phyloP scores from a whole-genome alignment of 2,888 invertebrate species.

The Willowsia nigromaculata region DNA sequence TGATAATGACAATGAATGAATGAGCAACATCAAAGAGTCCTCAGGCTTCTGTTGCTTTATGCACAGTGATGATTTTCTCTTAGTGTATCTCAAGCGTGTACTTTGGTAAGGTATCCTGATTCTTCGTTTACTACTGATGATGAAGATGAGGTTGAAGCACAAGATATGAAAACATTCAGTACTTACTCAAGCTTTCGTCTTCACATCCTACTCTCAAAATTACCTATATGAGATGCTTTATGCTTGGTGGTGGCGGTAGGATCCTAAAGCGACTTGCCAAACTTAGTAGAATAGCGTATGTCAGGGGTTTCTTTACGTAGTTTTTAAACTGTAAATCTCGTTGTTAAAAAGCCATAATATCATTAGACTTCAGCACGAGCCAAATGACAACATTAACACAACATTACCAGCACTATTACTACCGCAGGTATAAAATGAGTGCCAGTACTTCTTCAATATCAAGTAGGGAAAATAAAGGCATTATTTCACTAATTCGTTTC shows the following conservation, averaged over 20 bases:
- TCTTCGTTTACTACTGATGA: neutral
- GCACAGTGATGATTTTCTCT: neutral
- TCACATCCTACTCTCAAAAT: neutral
- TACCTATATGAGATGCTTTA: neutral
- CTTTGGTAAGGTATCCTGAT: neutral
- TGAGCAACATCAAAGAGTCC: neutral
- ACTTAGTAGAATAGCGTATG: neutral
- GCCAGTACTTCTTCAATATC: neutral
- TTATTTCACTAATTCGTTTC: constrained; percentile 39
- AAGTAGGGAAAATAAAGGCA: neutral
- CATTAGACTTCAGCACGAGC: constrained; percentile 12
- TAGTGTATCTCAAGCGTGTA: neutral
- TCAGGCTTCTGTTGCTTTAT: constrained; percentile 11
- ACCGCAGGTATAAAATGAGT: constrained; percentile 14
- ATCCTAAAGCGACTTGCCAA: neutral
- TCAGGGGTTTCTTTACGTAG: neutral
- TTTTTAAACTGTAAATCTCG: constrained; percentile 29
- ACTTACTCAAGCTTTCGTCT: neutral
- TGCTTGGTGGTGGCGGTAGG: neutral
- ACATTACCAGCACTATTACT: constrained; percentile 20
- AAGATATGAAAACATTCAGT: neutral
- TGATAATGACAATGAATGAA: constrained; percentile 33
- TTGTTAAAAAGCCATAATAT: neutral
- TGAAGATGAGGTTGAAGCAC: neutral
- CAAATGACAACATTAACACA: constrained; percentile 16